Evolutionary conservation across 2,888 invertebrate genomes (phyloP), one percentile per base, ranked within the genome.

Genomic region (Drosophila mimetica): DNA sequence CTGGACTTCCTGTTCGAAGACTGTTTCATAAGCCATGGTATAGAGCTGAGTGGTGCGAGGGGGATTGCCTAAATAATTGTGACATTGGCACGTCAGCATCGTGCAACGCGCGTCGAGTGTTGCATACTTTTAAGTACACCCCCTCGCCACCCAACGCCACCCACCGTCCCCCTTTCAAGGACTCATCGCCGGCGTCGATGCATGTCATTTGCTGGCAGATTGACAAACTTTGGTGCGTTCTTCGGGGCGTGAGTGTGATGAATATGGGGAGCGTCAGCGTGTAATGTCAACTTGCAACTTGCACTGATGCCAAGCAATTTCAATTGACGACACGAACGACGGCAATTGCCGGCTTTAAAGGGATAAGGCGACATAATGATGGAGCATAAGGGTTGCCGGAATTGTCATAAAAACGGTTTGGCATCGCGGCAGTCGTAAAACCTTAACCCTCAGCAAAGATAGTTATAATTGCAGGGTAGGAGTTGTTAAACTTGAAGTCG

Each of bases 231-330:
- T 74, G 57, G 41, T 65, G 67, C 47, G 65, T 70, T 48, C 48
- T 32, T 36, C 25, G 39, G 47, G 34, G 48, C 37, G 61, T 41
- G 42, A 28, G 34, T 39, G 55, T 86, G 80, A 81, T 75, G 77
- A 83, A 80, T 80, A 84, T 86, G 78, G 73, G 76, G 66, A 77
- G 70, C 83, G 77, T 71, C 76, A 82, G 79, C 70, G 74, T 61
- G 86, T 87, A 87, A 82, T 87, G 82, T 83, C 75, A 87, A 77
- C 88, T 88, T 77, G 83, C 77, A 87, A 84, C 88, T 88, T 86
- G 84, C 84, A 84, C 84, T 86, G 81, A 86, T 86, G 81, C 86
- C 73, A 84, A 80, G 84, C 86, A 83, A 88, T 83, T 83, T 83
- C 77, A 75, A 86, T 86, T 86, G 88, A 83, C 84, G 86, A 54